Base-by-base conservation (phyloP, 2,888 invertebrate species). In the Cantharis flavilabris region DNA sequence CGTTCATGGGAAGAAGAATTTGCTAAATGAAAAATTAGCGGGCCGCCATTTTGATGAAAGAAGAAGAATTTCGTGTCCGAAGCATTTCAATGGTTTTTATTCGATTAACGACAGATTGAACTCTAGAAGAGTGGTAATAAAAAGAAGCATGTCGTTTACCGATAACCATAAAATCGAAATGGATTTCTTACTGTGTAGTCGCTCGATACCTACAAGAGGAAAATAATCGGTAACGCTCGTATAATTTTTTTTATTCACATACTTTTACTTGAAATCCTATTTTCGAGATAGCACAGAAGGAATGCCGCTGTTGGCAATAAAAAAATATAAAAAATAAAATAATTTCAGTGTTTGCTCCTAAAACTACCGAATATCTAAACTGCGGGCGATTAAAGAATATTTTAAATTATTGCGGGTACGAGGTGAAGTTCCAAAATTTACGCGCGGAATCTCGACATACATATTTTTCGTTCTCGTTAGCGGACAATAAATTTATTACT, bases 91-190 rank as follows among this genome's bases (percentile, higher is more conserved):
- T 49, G 7, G 13, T 49, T 49, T 49, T 49, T 49, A n/a, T 49
- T 49, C 49, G 49, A n/a, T n/a, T n/a, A 49, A 49, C 49, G 49
- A 33, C 49, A n/a, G 49, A 49, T 49, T 49, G n/a, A 49, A 49
- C 49, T 49, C n/a, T 13, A 49, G 49, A n/a, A 49, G 72, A 75
- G 74, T 75, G 75, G 78, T 64, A 75, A 69, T 78, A 78, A 78
- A 78, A 78, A 69, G 78, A 75, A 63, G 67, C 70, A 75, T 75
- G 70, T 69, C 70, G 74, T 75, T 78, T 69, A 75, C 75, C 72
- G 70, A 77, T 75, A 72, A 74, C 72, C 78, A 78, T 78, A 75
- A 78, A 77, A 77, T 62, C 70, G 73, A 73, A 76, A 70, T 67
- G 64, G 65, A 26, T 70, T 49, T 49, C 49, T 49, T 49, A 49